Base-by-base conservation (phyloP, 1,140 invertebrate genomes). In the Delia radicum region DNA sequence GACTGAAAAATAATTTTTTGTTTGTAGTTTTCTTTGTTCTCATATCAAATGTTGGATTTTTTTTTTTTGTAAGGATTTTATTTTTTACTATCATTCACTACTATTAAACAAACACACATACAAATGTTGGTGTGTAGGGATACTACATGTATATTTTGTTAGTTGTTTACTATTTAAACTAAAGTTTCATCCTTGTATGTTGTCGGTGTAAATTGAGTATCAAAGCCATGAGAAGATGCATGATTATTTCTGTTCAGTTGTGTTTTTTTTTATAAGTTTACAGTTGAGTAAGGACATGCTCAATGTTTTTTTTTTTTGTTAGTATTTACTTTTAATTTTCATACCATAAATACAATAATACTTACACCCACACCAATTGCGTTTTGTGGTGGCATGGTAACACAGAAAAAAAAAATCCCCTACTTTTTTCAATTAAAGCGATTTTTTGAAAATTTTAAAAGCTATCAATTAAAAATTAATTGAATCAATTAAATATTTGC, bases 221-320 rank as follows among this genome's bases (percentile, higher is more conserved):
- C 48, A 55, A 55, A 55, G 48, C 48, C 48, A 55, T 55, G 48
- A 55, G 48, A 55, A 55, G 48, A 55, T 55, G 48, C 48, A n/a
- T 55, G 48, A 55, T 55, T 55, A 55, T 55, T 55, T 55, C 48
- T 55, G 48, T 55, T 55, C 48, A 55, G 18, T 55, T 55, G 48
- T 65, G 26, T 29, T 15, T 31, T 10, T 65, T 65, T 29, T 29
- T 21, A 26, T 65, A 65, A n/a, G 13, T 65, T 65, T 65, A 31
- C 63, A 65, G 63, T 65, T 65, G 63, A 65, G 63, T 65, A 65
- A 65, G 63, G 63, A 65, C 63, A 65, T 65, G 63, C 63, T 65
- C 63, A 65, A 31, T 65, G 63, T 3, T 29, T 65, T 29, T 15
- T 28, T 28, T 21, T 55, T 55, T 55, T 55, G 18, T 55, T 55